phyloP scores from a whole-genome alignment of 2,113 vertebrate species.

The Isichthys henryi region DNA sequence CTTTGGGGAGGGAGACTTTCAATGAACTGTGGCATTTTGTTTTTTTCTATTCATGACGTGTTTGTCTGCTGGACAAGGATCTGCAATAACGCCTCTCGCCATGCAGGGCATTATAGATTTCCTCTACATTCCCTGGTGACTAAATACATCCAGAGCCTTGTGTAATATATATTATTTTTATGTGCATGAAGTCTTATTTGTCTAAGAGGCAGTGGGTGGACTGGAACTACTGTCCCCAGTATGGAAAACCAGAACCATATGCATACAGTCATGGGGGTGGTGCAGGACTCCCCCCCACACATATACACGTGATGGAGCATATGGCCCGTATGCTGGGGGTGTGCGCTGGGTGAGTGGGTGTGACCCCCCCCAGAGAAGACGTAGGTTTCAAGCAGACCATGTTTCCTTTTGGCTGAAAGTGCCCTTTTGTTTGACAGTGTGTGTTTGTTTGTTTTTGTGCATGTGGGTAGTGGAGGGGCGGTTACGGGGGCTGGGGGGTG shows the following conservation, averaged over 20 bases:
- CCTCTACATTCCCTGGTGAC: neutral
- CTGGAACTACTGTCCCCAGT: neutral
- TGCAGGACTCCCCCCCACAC: neutral
- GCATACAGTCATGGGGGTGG: neutral
- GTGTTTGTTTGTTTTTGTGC: neutral
- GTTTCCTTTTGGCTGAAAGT: neutral
- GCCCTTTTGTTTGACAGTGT: neutral
- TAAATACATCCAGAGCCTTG: neutral
- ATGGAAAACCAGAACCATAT: neutral
- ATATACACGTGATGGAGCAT: neutral
- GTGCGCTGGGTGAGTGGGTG: neutral
- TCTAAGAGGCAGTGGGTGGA: neutral
- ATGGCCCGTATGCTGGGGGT: neutral
- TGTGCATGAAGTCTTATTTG: neutral
- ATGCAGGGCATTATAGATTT: neutral
- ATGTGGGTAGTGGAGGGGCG: neutral
- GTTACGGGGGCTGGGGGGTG: neutral
- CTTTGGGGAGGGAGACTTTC: neutral
- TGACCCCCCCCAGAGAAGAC: neutral
- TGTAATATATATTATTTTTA: neutral
- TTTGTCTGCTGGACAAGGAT: neutral
- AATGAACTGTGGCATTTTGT: neutral
- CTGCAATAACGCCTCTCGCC: neutral
- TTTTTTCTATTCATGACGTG: neutral
- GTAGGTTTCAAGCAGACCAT: neutral